Conservation (phyloP, 2,888 invertebrate genomes). For the Sycophila texana region DNA sequence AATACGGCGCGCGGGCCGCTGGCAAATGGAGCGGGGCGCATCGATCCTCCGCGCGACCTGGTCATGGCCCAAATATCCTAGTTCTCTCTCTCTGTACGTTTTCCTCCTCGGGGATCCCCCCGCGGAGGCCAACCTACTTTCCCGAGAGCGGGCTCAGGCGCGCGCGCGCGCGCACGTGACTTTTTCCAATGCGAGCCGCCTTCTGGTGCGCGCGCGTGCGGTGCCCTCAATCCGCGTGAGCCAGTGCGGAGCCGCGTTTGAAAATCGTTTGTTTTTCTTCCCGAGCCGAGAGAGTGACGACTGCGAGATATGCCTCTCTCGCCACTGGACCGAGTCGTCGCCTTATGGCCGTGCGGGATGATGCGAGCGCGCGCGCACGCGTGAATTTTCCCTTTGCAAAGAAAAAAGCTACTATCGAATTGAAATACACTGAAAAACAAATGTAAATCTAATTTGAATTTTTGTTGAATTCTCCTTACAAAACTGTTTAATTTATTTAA, state of each 20-base stretch:
- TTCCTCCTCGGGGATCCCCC: constrained; percentile 53
- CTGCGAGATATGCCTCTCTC: neutral
- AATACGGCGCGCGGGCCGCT: neutral
- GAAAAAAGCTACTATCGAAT: too few species aligned
- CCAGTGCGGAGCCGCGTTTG: neutral
- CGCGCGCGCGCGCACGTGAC: constrained; percentile 22
- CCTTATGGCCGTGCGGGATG: too few species aligned
- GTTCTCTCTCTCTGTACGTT: constrained; percentile 28
- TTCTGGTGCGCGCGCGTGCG: neutral
- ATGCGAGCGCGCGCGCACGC: too few species aligned
- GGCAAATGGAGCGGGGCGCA: constrained; percentile 22
- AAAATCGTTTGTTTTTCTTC: neutral
- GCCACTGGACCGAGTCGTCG: too few species aligned
- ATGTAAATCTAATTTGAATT: too few species aligned
- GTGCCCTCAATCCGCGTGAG: neutral
- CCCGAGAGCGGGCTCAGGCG: constrained; percentile 7
- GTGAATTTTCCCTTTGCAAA: too few species aligned
- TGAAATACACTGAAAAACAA: too few species aligned
- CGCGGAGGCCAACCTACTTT: constrained; percentile 47
- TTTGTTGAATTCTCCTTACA: too few species aligned
- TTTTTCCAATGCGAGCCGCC: neutral
- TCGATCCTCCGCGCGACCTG: constrained; percentile 62
- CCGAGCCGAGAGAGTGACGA: neutral
- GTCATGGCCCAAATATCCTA: constrained; percentile 74
- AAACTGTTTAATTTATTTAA: too few species aligned